These are phyloP conservation scores for Myrmophylax atrothorax DNA, from an alignment of 2,113 vertebrate genomes.

Conservation along the genomic window DNA sequence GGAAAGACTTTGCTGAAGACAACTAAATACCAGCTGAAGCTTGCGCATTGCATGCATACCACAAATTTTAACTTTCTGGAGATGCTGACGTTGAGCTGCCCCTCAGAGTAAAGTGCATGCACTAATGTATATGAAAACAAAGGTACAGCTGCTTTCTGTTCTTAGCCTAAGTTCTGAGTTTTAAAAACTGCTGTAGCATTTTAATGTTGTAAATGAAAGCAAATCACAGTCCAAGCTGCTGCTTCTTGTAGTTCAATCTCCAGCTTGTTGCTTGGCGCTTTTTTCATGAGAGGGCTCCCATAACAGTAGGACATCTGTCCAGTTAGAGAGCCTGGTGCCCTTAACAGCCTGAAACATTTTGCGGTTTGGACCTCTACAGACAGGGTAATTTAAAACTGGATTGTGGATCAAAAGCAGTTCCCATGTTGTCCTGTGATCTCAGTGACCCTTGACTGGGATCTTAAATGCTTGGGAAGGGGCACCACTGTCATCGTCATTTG, in stretches of 20 bases:
- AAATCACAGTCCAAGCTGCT: not conserved
- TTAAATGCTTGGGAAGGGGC: not conserved
- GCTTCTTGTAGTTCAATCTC: not conserved
- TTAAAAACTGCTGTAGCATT: not conserved
- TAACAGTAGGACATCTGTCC: not conserved
- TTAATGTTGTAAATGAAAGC: not conserved
- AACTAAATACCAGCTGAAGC: not conserved
- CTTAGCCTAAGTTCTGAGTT: not conserved
- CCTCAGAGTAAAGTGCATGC: not conserved
- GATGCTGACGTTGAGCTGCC: not conserved
- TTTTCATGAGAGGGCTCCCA: not conserved
- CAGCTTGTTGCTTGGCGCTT: not conserved
- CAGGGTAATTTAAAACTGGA: not conserved
- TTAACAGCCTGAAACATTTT: slow-evolving; percentile 5
- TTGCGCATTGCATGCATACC: not conserved
- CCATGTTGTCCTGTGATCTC: not conserved
- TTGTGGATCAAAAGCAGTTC: not conserved
- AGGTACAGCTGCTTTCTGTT: not conserved
- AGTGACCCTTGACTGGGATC: not conserved
- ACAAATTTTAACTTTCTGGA: not conserved
- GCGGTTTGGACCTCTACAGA: not conserved
- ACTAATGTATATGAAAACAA: not conserved
- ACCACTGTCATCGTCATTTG: not conserved
- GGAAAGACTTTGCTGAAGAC: not conserved
- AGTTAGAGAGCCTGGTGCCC: not conserved